Base-by-base conservation (phyloP, 2,797 vertebrate species). In the Antrozous pallidus region DNA sequence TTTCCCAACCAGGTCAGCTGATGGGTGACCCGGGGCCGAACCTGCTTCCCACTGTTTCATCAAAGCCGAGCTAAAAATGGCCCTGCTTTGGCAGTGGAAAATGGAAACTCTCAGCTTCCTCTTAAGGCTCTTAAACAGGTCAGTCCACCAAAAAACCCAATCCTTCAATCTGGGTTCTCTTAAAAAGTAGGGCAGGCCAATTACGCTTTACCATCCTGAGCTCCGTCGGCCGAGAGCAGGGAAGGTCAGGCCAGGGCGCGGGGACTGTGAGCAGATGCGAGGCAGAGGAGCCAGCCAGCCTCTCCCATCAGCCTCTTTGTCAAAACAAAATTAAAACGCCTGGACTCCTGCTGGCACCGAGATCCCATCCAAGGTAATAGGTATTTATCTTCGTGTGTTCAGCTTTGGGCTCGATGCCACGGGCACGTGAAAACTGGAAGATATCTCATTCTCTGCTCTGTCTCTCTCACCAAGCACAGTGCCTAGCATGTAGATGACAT, bases 71-170 rank as follows among this genome's bases (percentile, higher is more conserved):
- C 97, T 97, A 97, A 96, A 97, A 97, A 95, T 90, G 90, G 94
- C 95, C 86, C 87, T 51, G 92, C 95, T 93, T 89, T 92, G 94
- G 94, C 93, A 74, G 90, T 69, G 92, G 85, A 93, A 94, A 95
- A 95, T 89, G 65, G 94, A 90, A 94, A 90, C 92, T 92, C 94
- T 54, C 82, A 69, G 88, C 86, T 89, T 42, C 70, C 96, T 95
- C 94, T 95, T 93, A 96, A 97, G 82, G 90, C 94, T 93, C 79
- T 97, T 97, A 97, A 97, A 93, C 96, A 95, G 96, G 96, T 97
- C 96, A 97, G 88, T 75, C 96, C 90, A 91, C 95, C 91, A 58
- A 90, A 93, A 58, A 91, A 63, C 94, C 95, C 93, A 61, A 93
- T 95, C 94, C 90, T 96, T 95, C 96, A 97, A 65, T 96, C 91